phyloP scores from a whole-genome alignment of 2,888 invertebrate genomes.

The Patella depressa region DNA sequence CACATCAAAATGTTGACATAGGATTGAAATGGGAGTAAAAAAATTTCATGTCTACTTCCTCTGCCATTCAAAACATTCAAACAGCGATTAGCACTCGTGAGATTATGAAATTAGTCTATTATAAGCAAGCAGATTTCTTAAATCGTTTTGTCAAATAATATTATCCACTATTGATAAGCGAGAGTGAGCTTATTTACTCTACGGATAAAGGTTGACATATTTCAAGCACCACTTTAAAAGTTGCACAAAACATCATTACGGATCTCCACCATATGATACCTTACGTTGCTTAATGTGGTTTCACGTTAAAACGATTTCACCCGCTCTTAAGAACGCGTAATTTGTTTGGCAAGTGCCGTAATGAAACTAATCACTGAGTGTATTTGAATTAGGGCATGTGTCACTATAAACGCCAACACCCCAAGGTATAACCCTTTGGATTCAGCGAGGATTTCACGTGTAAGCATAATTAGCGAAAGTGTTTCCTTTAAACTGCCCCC shows the following conservation, averaged over 20 bases:
- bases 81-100: background rate
- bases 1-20: background rate
- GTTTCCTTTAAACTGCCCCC: no score
- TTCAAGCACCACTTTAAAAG: slow-evolving; percentile 7
- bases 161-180: background rate
- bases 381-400: slow-evolving; percentile 1
- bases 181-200: slow-evolving; percentile 6
- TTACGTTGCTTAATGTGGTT: slow-evolving; percentile 10
- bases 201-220: background rate
- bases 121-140: background rate
- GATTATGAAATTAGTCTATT: slow-evolving; percentile 3
- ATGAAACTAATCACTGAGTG: slow-evolving; percentile 3
- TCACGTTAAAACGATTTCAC: slow-evolving; percentile 1
- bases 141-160: background rate
- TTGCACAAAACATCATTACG: slow-evolving; percentile 6
- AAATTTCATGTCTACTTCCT: background rate
- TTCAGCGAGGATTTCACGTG: no score
- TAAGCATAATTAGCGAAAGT: no score
- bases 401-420: background rate
- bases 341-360: slow-evolving; percentile 11
- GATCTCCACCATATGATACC: slow-evolving; percentile 1
- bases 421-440: no score
- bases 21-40: slow-evolving; percentile 3
- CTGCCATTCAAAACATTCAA: background rate
- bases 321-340: slow-evolving; percentile 4